Conservation (phyloP, 2,888 invertebrate genomes). For the Malthinus seriepunctatus region DNA sequence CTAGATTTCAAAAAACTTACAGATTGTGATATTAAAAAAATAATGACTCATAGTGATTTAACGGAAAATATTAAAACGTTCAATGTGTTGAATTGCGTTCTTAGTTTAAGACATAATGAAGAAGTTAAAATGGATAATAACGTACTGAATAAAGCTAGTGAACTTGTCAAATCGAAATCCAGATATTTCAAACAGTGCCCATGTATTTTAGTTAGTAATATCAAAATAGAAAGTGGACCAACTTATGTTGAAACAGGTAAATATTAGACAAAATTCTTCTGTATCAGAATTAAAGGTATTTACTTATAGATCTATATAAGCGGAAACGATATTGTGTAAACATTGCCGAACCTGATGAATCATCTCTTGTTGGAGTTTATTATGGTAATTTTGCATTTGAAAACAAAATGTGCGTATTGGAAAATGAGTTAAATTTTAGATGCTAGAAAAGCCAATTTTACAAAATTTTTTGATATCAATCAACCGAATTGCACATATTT, state of each 20-base stretch:
- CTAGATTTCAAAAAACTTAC: conserved; percentile 42
- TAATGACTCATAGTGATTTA: conserved; percentile 43
- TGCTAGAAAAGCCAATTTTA: conserved; percentile 15
- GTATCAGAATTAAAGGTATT: not conserved
- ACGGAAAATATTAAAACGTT: conserved; percentile 35
- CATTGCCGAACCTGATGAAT: conserved; percentile 18
- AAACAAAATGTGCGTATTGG: not conserved
- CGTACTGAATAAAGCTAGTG: conserved; percentile 18
- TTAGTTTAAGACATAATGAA: conserved; percentile 30
- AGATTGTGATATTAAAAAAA: conserved; percentile 40
- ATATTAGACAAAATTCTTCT: not conserved
- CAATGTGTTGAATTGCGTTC: conserved; percentile 39
- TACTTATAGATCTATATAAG: conserved; percentile 25
- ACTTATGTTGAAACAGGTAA: not conserved
- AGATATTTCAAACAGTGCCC: conserved; percentile 15
- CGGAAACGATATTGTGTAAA: conserved; percentile 33
- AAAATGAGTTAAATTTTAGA: conserved; percentile 19
- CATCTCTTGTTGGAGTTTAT: conserved; percentile 28
- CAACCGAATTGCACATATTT: conserved; percentile 35
- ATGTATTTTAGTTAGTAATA: conserved; percentile 13
- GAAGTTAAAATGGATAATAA: conserved; percentile 25
- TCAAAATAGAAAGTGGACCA: not conserved
- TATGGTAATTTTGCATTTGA: conserved; percentile 30
- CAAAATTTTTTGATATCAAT: conserved; percentile 30
- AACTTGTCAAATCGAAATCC: conserved; percentile 9